Percentiles rank a stretch among this genome's conserved stretches.
Evolutionary conservation across 2,888 invertebrate species (phyloP).

Genomic region (Phengaris alcon): DNA sequence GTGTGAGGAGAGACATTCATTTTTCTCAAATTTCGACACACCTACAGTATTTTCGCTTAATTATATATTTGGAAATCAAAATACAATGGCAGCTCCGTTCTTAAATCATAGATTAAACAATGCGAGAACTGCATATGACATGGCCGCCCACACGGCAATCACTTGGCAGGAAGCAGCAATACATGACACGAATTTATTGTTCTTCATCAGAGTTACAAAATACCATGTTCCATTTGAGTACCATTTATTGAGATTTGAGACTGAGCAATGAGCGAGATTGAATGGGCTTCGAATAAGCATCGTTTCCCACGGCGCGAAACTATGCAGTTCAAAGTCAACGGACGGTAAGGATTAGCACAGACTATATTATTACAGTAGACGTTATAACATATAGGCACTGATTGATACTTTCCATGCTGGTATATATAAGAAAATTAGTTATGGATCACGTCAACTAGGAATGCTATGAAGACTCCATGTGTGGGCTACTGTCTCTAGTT

Average conservation of each 20-base stretch:
- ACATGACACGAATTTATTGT: conserved; percentile 46
- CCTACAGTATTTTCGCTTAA: conserved; percentile 10
- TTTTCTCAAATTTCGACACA: neutral
- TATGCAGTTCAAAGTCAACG: conserved; percentile 42
- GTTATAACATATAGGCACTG: neutral
- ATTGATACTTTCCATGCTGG: neutral
- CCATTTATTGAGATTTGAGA: conserved; percentile 33
- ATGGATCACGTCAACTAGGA: no score
- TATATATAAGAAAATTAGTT: neutral
- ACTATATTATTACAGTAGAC: conserved; percentile 27
- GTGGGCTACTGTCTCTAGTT: neutral
- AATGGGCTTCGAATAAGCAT: conserved; percentile 30
- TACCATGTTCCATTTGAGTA: conserved; percentile 38
- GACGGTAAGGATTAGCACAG: conserved; percentile 34
- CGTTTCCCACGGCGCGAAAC: conserved; percentile 44
- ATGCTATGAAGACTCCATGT: no score
- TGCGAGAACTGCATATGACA: conserved; percentile 35
- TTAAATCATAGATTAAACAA: conserved; percentile 23
- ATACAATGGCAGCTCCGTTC: neutral
- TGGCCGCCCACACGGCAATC: conserved; percentile 59
- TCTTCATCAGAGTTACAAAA: conserved; percentile 44
- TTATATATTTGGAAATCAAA: neutral
- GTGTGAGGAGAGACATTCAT: no score
- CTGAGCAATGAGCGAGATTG: conserved; percentile 32
- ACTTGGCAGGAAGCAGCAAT: conserved; percentile 54